A percentile compares a stretch with the other conserved stretches of the same genome.
Conservation (phyloP, 1,140 invertebrate genomes). For the Dendrolimus punctatus region DNA sequence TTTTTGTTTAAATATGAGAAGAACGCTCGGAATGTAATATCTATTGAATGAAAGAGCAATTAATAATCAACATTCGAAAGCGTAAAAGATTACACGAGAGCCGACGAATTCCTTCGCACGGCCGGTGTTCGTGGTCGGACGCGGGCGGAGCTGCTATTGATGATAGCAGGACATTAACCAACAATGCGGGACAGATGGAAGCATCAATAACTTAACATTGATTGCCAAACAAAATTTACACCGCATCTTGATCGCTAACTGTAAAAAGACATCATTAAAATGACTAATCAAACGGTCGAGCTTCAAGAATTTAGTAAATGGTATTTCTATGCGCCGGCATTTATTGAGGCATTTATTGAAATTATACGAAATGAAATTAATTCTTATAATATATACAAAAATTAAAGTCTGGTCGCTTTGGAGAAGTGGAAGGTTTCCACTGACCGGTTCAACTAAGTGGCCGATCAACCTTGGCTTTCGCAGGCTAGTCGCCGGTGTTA, state of each 20-base stretch:
- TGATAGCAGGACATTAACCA: constrained; percentile 26
- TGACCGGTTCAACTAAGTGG: constrained; percentile 37
- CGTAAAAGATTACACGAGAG: constrained; percentile 43
- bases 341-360: constrained; percentile 48
- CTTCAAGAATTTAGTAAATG: constrained; percentile 46
- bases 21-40: constrained; percentile 36
- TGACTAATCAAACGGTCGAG: constrained; percentile 52
- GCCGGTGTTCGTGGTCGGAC: constrained; percentile 10
- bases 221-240: constrained; percentile 44
- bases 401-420: constrained; percentile 25
- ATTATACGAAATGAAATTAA: constrained; percentile 42
- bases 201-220: constrained; percentile 32
- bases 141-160: background rate
- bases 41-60: constrained; percentile 41
- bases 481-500: constrained; percentile 2
- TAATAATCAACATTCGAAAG: constrained; percentile 48
- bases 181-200: constrained; percentile 27
- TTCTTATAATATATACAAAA: constrained; percentile 33
- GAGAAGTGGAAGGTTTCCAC: constrained; percentile 29
- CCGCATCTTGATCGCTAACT: constrained; percentile 46
- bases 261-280: constrained; percentile 50
- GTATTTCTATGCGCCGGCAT: constrained; percentile 28
- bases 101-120: constrained; percentile 27
- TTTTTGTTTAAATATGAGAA: constrained; percentile 19
- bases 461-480: constrained; percentile 20